Evolutionary conservation across 1,140 invertebrate species (phyloP).

Genomic region (Tigriopus japonicus): DNA sequence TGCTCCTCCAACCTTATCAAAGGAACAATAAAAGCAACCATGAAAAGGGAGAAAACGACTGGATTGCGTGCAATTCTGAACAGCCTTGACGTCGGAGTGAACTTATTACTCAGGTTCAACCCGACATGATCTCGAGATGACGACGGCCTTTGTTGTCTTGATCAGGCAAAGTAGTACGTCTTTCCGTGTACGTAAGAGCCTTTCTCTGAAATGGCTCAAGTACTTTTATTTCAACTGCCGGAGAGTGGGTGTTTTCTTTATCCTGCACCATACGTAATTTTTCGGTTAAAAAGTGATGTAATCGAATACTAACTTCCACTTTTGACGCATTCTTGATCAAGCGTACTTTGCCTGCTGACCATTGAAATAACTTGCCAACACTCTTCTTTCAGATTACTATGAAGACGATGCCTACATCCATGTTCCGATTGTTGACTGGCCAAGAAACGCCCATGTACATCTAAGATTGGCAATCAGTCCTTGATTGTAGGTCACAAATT

Average conservation of each 20-base stretch:
- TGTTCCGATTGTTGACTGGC: constrained; percentile 94
- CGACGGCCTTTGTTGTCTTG: not conserved
- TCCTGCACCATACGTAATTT: no score
- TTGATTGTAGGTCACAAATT: no score
- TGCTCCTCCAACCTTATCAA: not conserved
- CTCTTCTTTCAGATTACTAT: constrained; percentile 70
- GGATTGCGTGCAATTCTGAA: not conserved
- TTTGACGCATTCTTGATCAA: no score
- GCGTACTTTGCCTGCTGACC: not conserved
- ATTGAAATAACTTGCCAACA: not conserved
- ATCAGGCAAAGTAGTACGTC: not conserved
- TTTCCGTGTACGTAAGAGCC: no score
- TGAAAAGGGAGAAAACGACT: not conserved
- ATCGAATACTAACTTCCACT: no score
- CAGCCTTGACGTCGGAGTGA: not conserved
- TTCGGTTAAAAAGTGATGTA: no score
- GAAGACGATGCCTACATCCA: constrained; percentile 99
- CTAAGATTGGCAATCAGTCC: constrained; percentile 21
- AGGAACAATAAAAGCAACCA: not conserved
- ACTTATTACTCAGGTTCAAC: not conserved
- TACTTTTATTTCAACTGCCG: no score
- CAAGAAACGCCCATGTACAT: constrained; percentile 99
- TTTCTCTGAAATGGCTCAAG: no score
- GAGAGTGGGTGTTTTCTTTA: no score
- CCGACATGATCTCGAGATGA: not conserved